These are phyloP conservation scores for Eupsilia transversa DNA, from an alignment of 2,888 invertebrate species.

Conservation along the genomic window DNA sequence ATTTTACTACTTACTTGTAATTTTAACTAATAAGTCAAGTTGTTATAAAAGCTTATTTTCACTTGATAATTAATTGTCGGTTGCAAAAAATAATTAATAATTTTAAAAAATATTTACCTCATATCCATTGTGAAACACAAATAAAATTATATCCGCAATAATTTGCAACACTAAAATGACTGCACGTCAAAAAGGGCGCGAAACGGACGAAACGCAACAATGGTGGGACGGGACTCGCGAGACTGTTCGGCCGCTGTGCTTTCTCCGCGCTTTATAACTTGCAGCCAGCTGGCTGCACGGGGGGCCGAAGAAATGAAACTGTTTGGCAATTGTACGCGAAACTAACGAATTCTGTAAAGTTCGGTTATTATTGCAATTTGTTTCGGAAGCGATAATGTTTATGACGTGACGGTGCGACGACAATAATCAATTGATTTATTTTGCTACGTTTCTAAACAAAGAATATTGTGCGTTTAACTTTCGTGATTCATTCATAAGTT, in stretches of 20 bases:
- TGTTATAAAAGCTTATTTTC: background rate
- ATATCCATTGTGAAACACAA: conserved; percentile 76
- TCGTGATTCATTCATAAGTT: conserved; percentile 32
- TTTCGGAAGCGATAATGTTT: conserved; percentile 67
- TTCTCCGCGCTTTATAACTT: conserved; percentile 89
- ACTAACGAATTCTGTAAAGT: conserved; percentile 78
- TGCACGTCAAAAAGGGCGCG: conserved; percentile 81
- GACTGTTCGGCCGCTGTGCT: conserved; percentile 84
- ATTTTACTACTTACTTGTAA: background rate
- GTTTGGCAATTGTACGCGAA: conserved; percentile 84
- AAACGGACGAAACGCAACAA: conserved; percentile 74
- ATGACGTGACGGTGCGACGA: conserved; percentile 58
- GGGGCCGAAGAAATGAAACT: conserved; percentile 85
- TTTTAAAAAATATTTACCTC: conserved; percentile 78
- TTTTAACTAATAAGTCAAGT: background rate
- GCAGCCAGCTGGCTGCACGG: conserved; percentile 72
- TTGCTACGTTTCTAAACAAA: conserved; percentile 24
- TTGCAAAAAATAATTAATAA: background rate
- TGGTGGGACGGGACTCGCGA: conserved; percentile 73
- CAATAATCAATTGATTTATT: conserved; percentile 57
- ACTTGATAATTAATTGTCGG: background rate
- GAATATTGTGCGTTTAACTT: conserved; percentile 24
- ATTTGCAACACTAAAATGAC: conserved; percentile 77
- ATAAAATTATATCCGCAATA: conserved; percentile 72
- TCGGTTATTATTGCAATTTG: conserved; percentile 66